phyloP scores from a whole-genome alignment of 1,140 invertebrate genomes.

The Chelonus insularis region DNA sequence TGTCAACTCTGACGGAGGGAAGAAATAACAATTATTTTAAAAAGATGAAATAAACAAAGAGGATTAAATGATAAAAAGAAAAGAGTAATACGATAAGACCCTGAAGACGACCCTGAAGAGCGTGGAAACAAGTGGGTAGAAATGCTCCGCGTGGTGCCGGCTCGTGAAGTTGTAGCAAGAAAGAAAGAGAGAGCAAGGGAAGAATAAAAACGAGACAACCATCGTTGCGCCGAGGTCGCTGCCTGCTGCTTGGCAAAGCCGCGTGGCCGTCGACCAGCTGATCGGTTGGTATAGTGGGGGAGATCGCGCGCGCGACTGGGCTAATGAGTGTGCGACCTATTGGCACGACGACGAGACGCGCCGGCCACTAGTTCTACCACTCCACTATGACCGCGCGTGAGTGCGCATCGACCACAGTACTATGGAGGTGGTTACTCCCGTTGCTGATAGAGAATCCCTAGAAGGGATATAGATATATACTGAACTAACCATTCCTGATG shows the following conservation, averaged over 20 bases:
- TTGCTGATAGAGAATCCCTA: background rate
- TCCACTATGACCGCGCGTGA: background rate
- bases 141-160: conserved; percentile 34
- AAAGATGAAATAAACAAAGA: too few species aligned
- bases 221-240: conserved; percentile 42
- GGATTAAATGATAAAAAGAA: background rate
- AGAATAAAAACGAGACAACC: conserved; percentile 33
- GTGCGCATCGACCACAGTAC: background rate
- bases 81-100: background rate
- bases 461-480: background rate
- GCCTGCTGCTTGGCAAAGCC: conserved; percentile 45
- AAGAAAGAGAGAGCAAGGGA: conserved; percentile 36
- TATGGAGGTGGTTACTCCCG: conserved; percentile 14
- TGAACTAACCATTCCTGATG: background rate
- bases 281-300: conserved; percentile 28
- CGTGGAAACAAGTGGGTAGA: conserved; percentile 16
- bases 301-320: conserved; percentile 50
- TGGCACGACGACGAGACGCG: conserved; percentile 37
- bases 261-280: conserved; percentile 35
- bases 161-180: conserved; percentile 39
- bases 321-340: conserved; percentile 60
- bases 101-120: conserved; percentile 4
- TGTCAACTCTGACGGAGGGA: too few species aligned
- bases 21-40: too few species aligned
- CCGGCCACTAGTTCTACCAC: background rate